phyloP scores from a whole-genome alignment of 2,888 invertebrate genomes.

The Drosophila yooni region DNA sequence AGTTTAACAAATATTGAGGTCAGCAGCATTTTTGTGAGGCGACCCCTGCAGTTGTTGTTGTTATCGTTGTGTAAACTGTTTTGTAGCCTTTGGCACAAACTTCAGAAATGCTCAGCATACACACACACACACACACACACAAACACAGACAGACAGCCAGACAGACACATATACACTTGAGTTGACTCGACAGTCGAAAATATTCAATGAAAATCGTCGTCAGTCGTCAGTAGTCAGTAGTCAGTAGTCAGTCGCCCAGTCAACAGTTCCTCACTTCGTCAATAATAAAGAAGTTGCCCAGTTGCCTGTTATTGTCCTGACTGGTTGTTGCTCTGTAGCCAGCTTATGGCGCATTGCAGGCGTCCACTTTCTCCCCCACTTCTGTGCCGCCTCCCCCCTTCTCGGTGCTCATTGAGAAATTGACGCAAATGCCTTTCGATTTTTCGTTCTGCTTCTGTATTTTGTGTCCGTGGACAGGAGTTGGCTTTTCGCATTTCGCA shows the following conservation, averaged over 20 bases:
- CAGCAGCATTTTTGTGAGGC: conserved; percentile 67
- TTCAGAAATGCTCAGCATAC: conserved; percentile 60
- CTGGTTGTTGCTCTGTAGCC: conserved; percentile 16
- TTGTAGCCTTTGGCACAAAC: conserved; percentile 74
- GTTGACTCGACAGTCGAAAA: conserved; percentile 42
- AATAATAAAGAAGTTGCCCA: conserved; percentile 51
- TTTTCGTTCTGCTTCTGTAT: conserved; percentile 48
- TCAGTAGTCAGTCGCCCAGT: conserved; percentile 28
- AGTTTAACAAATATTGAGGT: conserved; percentile 76
- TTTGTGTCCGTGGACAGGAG: conserved; percentile 54
- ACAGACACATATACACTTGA: conserved; percentile 2
- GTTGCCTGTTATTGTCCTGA: conserved; percentile 29
- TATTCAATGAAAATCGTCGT: conserved; percentile 70
- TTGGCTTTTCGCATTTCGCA: conserved; percentile 74
- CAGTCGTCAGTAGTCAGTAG: conserved; percentile 10
- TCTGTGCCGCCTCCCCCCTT: background rate
- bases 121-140: conserved; percentile 12
- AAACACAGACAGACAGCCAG: background rate
- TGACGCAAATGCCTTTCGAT: conserved; percentile 77
- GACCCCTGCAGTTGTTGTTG: conserved; percentile 15
- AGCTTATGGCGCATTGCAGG: conserved; percentile 64
- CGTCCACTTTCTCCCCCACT: conserved; percentile 37
- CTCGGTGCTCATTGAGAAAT: conserved; percentile 63
- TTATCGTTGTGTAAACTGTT: conserved; percentile 63
- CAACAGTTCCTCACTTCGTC: conserved; percentile 63